Percentiles rank a stretch among this genome's conserved stretches.
These are phyloP conservation scores for Porites australiensis DNA, from an alignment of 64 coral and sea anemone species.

Conservation along the genomic window DNA sequence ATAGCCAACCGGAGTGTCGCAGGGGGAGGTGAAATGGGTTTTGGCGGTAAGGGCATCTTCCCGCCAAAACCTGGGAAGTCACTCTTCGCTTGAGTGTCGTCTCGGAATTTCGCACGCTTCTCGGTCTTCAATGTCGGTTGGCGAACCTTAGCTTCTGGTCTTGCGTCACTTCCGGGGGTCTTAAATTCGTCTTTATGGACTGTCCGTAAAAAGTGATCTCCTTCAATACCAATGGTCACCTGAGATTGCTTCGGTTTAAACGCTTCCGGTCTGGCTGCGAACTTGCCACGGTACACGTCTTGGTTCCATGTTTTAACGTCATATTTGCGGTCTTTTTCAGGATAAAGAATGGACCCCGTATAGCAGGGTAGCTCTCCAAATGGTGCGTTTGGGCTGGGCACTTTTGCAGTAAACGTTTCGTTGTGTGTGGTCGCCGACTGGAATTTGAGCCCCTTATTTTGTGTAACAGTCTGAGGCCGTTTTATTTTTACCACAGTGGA, in stretches of 20 bases:
- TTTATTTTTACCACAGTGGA: conserved; percentile 67
- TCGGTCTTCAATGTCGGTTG: conserved; percentile 73
- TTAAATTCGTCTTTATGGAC: conserved; percentile 80
- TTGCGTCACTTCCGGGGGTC: conserved; percentile 69
- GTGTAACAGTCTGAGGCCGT: conserved; percentile 75
- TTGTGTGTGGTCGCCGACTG: conserved; percentile 89
- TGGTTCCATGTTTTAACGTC: conserved; percentile 91
- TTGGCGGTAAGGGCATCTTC: conserved; percentile 84
- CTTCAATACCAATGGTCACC: conserved; percentile 87
- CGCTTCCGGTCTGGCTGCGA: conserved; percentile 63
- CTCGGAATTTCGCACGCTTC: conserved; percentile 82
- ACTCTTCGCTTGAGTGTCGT: conserved; percentile 91
- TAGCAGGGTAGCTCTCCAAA: conserved; percentile 89
- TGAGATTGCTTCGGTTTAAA: conserved; percentile 59
- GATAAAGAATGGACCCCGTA: conserved; percentile 92
- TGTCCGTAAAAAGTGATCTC: conserved; percentile 81
- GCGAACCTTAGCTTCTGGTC: conserved; percentile 53
- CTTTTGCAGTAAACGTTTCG: conserved; percentile 79
- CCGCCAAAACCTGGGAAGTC: conserved; percentile 94
- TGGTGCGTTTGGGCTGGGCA: conserved; percentile 59
- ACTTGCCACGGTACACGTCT: conserved; percentile 93
- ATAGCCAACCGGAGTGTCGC: conserved; percentile 90
- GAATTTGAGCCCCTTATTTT: conserved; percentile 73
- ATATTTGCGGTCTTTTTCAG: conserved; percentile 60
- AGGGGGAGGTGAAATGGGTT: conserved; percentile 83